phyloP scores from a whole-genome alignment of 1,140 invertebrate species.

The Aleiodes sp. region DNA sequence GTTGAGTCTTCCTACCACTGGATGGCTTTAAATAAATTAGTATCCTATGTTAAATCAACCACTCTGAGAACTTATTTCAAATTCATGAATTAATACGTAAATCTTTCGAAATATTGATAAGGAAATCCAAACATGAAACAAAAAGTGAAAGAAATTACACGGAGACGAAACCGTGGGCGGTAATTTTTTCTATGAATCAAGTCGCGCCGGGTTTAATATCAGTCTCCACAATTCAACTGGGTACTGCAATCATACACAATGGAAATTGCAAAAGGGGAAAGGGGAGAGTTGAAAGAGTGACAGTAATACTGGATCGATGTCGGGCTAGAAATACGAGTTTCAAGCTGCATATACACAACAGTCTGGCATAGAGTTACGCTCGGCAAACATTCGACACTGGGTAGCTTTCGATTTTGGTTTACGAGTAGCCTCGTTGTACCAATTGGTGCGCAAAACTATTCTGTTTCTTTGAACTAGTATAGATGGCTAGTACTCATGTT shows the following conservation, averaged over 20 bases:
- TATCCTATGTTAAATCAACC: no score
- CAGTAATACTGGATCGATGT: slow-evolving; percentile 31
- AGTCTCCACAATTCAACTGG: background rate
- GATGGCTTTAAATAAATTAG: no score
- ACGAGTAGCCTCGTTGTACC: slow-evolving; percentile 30
- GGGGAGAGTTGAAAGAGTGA: background rate
- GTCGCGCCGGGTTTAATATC: slow-evolving; percentile 29
- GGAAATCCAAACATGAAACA: no score
- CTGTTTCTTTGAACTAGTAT: background rate
- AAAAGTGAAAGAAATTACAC: no score
- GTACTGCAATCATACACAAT: background rate
- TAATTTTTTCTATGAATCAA: slow-evolving; percentile 30
- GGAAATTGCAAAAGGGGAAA: background rate
- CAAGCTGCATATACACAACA: slow-evolving; percentile 22
- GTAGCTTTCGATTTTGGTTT: slow-evolving; percentile 31
- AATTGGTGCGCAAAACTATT: slow-evolving; percentile 33
- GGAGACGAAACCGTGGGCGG: no score
- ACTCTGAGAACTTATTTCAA: no score
- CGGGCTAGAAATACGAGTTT: slow-evolving; percentile 28
- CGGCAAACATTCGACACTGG: slow-evolving; percentile 29
- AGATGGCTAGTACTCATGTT: background rate
- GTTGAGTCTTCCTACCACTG: no score
- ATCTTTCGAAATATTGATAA: no score
- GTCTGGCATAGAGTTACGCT: background rate
- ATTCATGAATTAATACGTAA: no score